A percentile compares a stretch with the other conserved stretches of the same genome.
phyloP scores from a whole-genome alignment of 2,113 vertebrate species.

The Chionodraco myersi region DNA sequence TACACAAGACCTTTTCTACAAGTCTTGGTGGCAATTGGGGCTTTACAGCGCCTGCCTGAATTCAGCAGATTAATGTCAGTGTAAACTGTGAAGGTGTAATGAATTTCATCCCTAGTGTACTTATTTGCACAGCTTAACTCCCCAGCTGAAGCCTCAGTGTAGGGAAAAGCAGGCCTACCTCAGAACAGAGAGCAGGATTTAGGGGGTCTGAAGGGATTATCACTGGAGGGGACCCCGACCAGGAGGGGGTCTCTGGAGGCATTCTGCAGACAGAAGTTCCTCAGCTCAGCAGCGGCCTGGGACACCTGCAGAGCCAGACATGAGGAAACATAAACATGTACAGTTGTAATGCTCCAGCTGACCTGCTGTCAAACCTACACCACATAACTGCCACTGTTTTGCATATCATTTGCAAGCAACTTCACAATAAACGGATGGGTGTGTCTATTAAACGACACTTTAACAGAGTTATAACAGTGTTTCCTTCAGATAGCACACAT shows the following conservation, averaged over 20 bases:
- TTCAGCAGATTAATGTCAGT: not conserved
- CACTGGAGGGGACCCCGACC: constrained; percentile 84
- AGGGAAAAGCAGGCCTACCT: constrained; percentile 61
- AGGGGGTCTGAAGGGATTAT: constrained; percentile 86
- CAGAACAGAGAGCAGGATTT: constrained; percentile 85
- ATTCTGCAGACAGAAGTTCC: constrained; percentile 85
- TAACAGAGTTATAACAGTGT: not conserved
- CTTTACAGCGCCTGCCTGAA: not conserved
- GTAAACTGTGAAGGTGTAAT: constrained; percentile 13
- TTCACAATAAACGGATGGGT: not conserved
- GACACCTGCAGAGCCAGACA: constrained; percentile 80
- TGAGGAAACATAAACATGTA: constrained; percentile 1
- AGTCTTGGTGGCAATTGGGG: not conserved
- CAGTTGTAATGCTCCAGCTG: not conserved
- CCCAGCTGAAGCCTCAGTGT: not conserved
- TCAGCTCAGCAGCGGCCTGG: constrained; percentile 83
- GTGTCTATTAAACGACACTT: not conserved
- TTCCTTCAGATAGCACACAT: not conserved
- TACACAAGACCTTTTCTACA: not conserved
- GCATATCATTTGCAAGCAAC: constrained; percentile 64
- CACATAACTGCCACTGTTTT: constrained; percentile 33
- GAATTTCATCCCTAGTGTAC: constrained; percentile 1
- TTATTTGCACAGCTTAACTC: constrained; percentile 1
- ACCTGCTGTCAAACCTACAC: not conserved
- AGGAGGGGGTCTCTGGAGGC: constrained; percentile 85